Percentiles rank a stretch among this genome's conserved stretches.
These are phyloP conservation scores for Lepus oiostolus DNA, from an alignment of 2,797 vertebrate species.

Conservation along the genomic window DNA sequence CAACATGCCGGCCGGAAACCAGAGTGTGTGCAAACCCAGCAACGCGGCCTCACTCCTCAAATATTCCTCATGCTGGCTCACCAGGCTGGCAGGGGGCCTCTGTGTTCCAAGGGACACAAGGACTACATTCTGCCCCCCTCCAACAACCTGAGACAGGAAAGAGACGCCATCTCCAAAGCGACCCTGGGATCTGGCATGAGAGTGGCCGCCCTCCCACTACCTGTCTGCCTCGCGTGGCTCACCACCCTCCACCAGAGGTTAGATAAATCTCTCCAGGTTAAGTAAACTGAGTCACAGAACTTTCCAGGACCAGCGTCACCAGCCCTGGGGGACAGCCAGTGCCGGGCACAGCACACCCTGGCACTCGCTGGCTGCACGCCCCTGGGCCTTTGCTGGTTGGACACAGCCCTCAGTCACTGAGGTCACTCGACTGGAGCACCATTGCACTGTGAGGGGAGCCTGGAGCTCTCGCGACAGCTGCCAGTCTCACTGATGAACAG, in stretches of 20 bases:
- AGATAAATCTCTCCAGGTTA: not conserved
- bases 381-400: accelerated
- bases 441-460: not conserved
- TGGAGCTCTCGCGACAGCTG: accelerated
- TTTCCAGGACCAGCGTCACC: not conserved
- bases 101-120: not conserved
- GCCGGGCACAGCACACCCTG: not conserved
- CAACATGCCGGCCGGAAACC: not conserved
- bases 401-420: accelerated
- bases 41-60: too few relatives aligned
- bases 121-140: not conserved
- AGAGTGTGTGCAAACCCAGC: too few relatives aligned
- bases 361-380: accelerated
- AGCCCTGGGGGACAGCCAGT: too few relatives aligned
- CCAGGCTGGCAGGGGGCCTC: not conserved
- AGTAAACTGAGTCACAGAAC: not conserved
- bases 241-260: not conserved
- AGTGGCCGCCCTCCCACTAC: not conserved
- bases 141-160: not conserved
- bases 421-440: not conserved
- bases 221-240: not conserved
- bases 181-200: accelerated
- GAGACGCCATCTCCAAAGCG: not conserved
- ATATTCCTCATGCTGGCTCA: too few relatives aligned
- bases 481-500: too few relatives aligned